Percentiles rank a stretch among this genome's conserved stretches.
Evolutionary conservation across 1,140 invertebrate genomes (phyloP).

Genomic region (Acromyrmex heyeri): DNA sequence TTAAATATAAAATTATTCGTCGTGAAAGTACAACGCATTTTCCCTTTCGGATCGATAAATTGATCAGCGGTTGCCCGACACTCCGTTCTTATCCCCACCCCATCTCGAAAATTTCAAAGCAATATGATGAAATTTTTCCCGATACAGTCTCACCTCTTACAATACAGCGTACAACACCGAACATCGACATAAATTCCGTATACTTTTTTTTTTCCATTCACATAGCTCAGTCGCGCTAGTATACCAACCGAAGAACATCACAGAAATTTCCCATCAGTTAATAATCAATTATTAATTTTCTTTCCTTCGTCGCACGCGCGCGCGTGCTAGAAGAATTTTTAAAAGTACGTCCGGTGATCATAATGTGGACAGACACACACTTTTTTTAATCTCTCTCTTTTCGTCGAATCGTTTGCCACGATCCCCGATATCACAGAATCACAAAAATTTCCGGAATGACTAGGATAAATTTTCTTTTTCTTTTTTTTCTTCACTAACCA

Average conservation of each 20-base stretch:
- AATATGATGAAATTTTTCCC: constrained; percentile 60
- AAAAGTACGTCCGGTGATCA: constrained; percentile 70
- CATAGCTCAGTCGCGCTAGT: constrained; percentile 79
- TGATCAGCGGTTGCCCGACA: constrained; percentile 58
- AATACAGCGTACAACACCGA: constrained; percentile 82
- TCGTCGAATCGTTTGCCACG: constrained; percentile 53
- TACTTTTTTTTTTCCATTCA: constrained; percentile 76
- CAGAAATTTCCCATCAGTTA: constrained; percentile 83
- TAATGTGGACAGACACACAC: constrained; percentile 73
- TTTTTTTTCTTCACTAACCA: constrained; percentile 78
- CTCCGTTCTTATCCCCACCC: background rate
- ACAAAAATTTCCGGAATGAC: constrained; percentile 85
- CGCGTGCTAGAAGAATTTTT: constrained; percentile 31
- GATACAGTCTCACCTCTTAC: constrained; percentile 69
- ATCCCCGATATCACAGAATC: constrained; percentile 84
- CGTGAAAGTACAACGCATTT: background rate
- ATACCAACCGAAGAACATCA: constrained; percentile 86
- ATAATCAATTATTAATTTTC: constrained; percentile 71
- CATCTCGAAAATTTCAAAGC: constrained; percentile 53
- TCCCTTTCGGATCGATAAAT: background rate
- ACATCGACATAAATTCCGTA: constrained; percentile 82
- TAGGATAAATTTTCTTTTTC: constrained; percentile 79
- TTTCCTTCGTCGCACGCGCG: constrained; percentile 11
- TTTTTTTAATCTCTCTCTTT: constrained; percentile 59
- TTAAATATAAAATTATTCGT: background rate